Conservation (phyloP, 30 jellyfish, hydroid and myxozoan genomes). For the Aurelia aurita complex sp. Pacific region DNA sequence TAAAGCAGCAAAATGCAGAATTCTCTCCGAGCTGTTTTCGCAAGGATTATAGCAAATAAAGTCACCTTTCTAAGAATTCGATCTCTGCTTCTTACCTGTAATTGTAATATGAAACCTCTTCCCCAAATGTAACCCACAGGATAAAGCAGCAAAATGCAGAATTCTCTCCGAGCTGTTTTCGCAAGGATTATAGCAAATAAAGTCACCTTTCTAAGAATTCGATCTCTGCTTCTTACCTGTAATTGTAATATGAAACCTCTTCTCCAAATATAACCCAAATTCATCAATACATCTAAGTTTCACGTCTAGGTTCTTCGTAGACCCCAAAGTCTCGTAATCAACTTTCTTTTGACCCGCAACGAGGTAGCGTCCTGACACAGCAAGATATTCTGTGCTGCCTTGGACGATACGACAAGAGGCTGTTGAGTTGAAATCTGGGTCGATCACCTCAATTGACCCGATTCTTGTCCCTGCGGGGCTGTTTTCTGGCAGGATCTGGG, state of each 20-base stretch:
- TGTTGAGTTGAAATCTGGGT: slow-evolving; percentile 66
- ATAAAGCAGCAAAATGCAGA: too few species aligned
- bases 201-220: too few species aligned
- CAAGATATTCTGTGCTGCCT: slow-evolving; percentile 34
- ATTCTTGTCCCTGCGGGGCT: slow-evolving; percentile 60
- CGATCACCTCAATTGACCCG: slow-evolving; percentile 54
- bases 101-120: slow-evolving; percentile 42
- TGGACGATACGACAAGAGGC: slow-evolving; percentile 60
- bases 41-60: too few species aligned
- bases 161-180: too few species aligned
- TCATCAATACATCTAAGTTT: slow-evolving; percentile 69
- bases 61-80: too few species aligned
- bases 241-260: slow-evolving; percentile 33
- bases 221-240: slow-evolving; percentile 43
- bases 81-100: slow-evolving; percentile 41
- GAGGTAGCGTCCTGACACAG: slow-evolving; percentile 32
- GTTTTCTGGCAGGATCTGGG: slow-evolving; percentile 57
- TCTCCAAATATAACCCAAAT: slow-evolving; percentile 37
- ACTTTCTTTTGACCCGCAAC: slow-evolving; percentile 48
- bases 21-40: too few species aligned
- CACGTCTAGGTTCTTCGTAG: slow-evolving; percentile 24
- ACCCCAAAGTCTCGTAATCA: slow-evolving; percentile 66
- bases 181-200: too few species aligned
- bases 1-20: too few species aligned
- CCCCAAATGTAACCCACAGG: slow-evolving; percentile 11